A percentile compares a stretch with the other conserved stretches of the same genome.
phyloP scores from a whole-genome alignment of 2,797 vertebrate species.

The Platalea minor region DNA sequence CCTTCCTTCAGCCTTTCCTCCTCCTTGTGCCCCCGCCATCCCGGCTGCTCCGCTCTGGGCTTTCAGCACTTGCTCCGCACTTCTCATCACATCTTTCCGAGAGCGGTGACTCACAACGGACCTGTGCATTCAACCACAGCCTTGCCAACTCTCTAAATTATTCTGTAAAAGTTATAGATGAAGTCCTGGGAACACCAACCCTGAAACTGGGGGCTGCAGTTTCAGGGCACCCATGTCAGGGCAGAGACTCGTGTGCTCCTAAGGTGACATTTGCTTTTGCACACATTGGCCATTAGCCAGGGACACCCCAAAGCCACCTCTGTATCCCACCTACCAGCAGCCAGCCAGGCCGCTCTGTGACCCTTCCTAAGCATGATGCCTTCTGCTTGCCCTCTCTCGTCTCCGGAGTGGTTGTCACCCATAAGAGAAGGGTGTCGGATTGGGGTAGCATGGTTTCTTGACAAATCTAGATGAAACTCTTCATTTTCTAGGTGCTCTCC shows the following conservation, averaged over 20 bases:
- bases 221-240: neutral
- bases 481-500: neutral
- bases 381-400: neutral
- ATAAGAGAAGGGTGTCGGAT: neutral
- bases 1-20: neutral
- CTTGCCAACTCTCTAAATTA: neutral
- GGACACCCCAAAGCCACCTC: neutral
- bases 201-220: neutral
- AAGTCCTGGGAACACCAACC: neutral
- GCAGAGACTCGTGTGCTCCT: neutral
- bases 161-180: neutral
- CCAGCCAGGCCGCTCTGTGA: neutral
- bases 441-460: neutral
- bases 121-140: neutral
- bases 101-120: neutral
- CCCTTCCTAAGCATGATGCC: neutral
- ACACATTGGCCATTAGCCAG: neutral
- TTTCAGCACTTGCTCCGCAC: neutral
- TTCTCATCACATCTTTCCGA: neutral
- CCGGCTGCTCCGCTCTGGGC: neutral
- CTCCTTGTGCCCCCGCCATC: neutral
- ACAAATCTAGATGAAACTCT: neutral
- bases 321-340: neutral
- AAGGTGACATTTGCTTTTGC: neutral
- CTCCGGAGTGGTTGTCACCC: neutral